A percentile compares a stretch with the other conserved stretches of the same genome.
Evolutionary conservation across 2,797 vertebrate genomes (phyloP).

Genomic region (Malurus leucopterus): DNA sequence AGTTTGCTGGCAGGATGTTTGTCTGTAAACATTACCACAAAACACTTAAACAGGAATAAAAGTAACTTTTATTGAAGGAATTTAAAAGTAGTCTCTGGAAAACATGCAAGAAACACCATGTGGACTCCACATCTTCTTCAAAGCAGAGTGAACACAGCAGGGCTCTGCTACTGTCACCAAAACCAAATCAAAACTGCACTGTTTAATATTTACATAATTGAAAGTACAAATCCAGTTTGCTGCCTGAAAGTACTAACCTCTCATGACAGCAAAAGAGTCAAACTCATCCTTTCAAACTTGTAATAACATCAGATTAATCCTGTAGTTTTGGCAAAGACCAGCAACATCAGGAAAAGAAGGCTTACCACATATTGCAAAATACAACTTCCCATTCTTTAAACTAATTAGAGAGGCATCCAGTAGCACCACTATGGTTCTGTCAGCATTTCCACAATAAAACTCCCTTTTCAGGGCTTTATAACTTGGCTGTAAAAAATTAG

Average conservation of each 20-base stretch:
- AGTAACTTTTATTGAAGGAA: conserved; percentile 57
- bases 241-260: conserved; percentile 29
- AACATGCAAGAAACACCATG: conserved; percentile 41
- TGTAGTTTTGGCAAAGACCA: conserved; percentile 28
- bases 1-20: conserved; percentile 46
- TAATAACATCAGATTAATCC: conserved; percentile 47
- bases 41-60: conserved; percentile 54
- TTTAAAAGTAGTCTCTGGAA: conserved; percentile 67
- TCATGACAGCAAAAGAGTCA: conserved; percentile 33
- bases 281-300: conserved; percentile 12
- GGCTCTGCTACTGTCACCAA: conserved; percentile 49
- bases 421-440: conserved; percentile 70
- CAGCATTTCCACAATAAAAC: conserved; percentile 77
- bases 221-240: conserved; percentile 48
- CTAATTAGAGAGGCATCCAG: conserved; percentile 76
- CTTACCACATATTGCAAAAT: conserved; percentile 65
- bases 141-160: conserved; percentile 43
- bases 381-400: conserved; percentile 68
- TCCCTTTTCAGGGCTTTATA: conserved; percentile 72
- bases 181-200: conserved; percentile 45
- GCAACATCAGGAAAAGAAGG: conserved; percentile 27
- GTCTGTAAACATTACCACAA: conserved; percentile 56
- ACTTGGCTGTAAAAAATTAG: conserved; percentile 73
- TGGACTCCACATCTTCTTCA: conserved; percentile 60
- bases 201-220: conserved; percentile 62